phyloP scores from a whole-genome alignment of 2,797 vertebrate species.

The Selene dorsalis region DNA sequence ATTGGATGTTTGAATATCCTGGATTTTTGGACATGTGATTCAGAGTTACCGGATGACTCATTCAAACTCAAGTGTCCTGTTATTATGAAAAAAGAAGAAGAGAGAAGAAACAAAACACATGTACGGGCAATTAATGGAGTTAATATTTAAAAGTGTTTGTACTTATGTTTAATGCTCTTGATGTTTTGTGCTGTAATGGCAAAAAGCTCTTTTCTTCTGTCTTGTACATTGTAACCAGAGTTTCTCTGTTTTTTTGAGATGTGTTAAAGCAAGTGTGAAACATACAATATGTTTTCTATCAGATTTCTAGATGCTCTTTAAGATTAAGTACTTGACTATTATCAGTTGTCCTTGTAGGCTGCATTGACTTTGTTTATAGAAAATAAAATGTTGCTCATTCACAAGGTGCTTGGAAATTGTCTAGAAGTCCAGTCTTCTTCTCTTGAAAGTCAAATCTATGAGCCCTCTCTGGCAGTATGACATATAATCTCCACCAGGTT shows the following conservation, averaged over 20 bases:
- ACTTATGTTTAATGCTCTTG: slow-evolving; percentile 22
- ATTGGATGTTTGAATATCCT: slow-evolving; percentile 25
- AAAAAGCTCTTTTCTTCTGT: slow-evolving; percentile 13
- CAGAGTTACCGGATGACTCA: slow-evolving; percentile 17
- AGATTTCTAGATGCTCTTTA: neutral
- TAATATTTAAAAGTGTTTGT: slow-evolving; percentile 52
- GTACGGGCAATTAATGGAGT: slow-evolving; percentile 1
- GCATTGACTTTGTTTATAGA: slow-evolving; percentile 45
- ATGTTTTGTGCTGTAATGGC: slow-evolving; percentile 5
- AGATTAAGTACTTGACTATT: slow-evolving; percentile 2
- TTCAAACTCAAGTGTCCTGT: neutral
- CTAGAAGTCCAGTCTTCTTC: neutral
- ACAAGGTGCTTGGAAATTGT: slow-evolving; percentile 1
- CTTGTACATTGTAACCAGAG: slow-evolving; percentile 37
- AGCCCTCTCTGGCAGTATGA: neutral
- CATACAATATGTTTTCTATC: neutral
- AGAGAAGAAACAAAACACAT: neutral
- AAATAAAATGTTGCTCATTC: slow-evolving; percentile 66
- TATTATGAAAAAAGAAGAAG: neutral
- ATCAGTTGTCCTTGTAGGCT: slow-evolving; percentile 26
- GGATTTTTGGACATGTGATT: slow-evolving; percentile 13
- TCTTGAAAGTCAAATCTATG: neutral
- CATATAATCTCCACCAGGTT: neutral
- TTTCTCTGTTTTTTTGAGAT: neutral
- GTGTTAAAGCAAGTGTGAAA: slow-evolving; percentile 1